Evolutionary conservation across 2,797 vertebrate genomes (phyloP), one percentile per base, ranked within the genome.

Genomic region (Coendou prehensilis): DNA sequence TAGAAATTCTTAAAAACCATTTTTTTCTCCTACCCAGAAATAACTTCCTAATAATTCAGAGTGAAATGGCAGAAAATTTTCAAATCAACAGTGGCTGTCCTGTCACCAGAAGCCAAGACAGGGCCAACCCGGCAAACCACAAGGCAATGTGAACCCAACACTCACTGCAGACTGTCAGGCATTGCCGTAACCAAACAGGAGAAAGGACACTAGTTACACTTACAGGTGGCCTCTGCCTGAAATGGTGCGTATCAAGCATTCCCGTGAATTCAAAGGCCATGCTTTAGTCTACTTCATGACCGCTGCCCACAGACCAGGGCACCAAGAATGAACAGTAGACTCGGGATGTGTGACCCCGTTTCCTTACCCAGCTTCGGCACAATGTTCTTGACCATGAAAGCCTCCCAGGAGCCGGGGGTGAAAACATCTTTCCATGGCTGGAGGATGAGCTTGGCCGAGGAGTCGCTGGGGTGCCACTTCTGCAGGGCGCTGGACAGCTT

Each of bases 341-440:
- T 0, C 4, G 3, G 20, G 37, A 37, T 14, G 3, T 84, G n/a
- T 0, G 2, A 20, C 18, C 47, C 50, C 6, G 8, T 13, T 4
- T 2, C 37, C 99, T 97, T 96, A 99, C 99, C 99, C 56, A 99
- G 98, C 89, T 99, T 99, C 37, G 99, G 99, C 93, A 99, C 99
- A 0, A 99, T 99, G 98, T 99, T 99, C 98, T 99, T 99, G 97
- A 99, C 99, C 99, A 99, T 99, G 98, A 99, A 99, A 6, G 99
- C 99, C 97, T 99, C 99, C 99, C 99, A 99, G 0, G 99, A 99
- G 7, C 99, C 99, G 0, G 99, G 99, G 0, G 99, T 99, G 97
- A 99, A 99, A 37, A 99, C 99, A 0, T 99, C 99, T 87, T 99
- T 99, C 99, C 99, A 99, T 18, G 99, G 99, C 98, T 99, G 99